A percentile compares a stretch with the other conserved stretches of the same genome.
These are phyloP conservation scores for Hybognathus amarus DNA, from an alignment of 2,797 vertebrate species.

Conservation along the genomic window DNA sequence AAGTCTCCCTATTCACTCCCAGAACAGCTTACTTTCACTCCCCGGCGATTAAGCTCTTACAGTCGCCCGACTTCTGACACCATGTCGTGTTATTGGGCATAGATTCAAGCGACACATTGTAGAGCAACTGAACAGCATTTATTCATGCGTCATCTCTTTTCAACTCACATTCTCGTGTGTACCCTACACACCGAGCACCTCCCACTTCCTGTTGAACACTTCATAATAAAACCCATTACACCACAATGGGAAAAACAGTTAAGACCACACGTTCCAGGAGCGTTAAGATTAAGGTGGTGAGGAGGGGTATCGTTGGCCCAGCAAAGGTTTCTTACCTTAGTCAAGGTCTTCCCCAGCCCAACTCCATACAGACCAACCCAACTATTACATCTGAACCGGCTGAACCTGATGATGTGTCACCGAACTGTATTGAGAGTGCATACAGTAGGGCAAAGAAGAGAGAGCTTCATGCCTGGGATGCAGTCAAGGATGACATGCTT, in stretches of 20 bases:
- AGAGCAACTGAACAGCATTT: too few relatives aligned
- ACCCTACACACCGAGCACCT: too few relatives aligned
- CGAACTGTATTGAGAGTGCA: background rate
- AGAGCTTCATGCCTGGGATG: slow-evolving; percentile 24
- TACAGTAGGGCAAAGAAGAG: slow-evolving; percentile 26
- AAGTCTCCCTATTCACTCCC: too few relatives aligned
- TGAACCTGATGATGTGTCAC: background rate
- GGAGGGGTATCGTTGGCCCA: background rate
- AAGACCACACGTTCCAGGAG: background rate
- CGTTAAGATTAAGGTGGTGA: background rate
- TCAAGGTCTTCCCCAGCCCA: slow-evolving; percentile 10
- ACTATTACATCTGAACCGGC: background rate
- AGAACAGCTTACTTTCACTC: too few relatives aligned
- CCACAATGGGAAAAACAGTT: background rate
- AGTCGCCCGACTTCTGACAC: too few relatives aligned
- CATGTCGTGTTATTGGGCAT: too few relatives aligned
- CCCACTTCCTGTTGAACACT: too few relatives aligned
- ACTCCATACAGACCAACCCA: background rate
- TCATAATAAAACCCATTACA: too few relatives aligned
- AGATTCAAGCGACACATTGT: too few relatives aligned
- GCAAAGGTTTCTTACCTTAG: background rate
- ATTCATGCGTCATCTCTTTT: too few relatives aligned
- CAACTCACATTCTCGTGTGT: too few relatives aligned
- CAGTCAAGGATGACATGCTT: slow-evolving; percentile 24
- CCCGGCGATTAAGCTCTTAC: too few relatives aligned